A percentile compares a stretch with the other conserved stretches of the same genome.
Conservation (phyloP, 2,888 invertebrate genomes). For the Dichetophora obliterata region DNA sequence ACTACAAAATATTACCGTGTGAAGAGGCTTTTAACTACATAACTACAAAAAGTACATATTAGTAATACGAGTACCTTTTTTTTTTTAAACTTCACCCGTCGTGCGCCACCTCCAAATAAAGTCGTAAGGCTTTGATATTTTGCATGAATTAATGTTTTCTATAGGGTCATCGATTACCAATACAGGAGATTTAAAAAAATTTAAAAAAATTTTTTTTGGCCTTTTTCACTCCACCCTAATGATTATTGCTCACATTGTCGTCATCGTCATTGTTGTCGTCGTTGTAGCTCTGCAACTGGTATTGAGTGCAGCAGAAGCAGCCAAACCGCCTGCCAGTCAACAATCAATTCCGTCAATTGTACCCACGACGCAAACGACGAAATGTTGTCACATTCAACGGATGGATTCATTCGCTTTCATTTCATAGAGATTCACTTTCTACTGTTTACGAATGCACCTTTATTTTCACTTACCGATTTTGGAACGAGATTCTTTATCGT, state of each 20-base stretch:
- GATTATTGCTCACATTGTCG: conserved; percentile 12
- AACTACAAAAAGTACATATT: no score
- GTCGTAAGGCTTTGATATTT: no score
- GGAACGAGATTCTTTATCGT: conserved; percentile 27
- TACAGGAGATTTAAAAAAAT: no score
- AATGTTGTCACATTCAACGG: conserved; percentile 1
- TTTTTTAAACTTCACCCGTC: no score
- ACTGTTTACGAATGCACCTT: conserved; percentile 28
- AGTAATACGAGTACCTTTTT: no score
- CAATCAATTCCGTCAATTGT: not conserved
- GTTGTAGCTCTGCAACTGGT: not conserved
- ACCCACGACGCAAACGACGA: not conserved
- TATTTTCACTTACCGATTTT: not conserved
- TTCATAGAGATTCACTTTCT: conserved; percentile 28
- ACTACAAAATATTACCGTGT: no score
- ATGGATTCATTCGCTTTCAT: conserved; percentile 5
- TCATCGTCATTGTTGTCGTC: not conserved
- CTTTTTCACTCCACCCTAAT: no score
- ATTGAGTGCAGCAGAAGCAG: not conserved
- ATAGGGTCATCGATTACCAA: no score
- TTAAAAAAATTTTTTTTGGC: no score
- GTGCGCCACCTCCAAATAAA: no score
- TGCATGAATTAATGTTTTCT: no score
- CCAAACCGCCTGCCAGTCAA: not conserved
- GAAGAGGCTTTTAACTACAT: no score